Evolutionary conservation across 2,797 vertebrate genomes (phyloP), one percentile per base, ranked within the genome.

Genomic region (Graptemys geographica): DNA sequence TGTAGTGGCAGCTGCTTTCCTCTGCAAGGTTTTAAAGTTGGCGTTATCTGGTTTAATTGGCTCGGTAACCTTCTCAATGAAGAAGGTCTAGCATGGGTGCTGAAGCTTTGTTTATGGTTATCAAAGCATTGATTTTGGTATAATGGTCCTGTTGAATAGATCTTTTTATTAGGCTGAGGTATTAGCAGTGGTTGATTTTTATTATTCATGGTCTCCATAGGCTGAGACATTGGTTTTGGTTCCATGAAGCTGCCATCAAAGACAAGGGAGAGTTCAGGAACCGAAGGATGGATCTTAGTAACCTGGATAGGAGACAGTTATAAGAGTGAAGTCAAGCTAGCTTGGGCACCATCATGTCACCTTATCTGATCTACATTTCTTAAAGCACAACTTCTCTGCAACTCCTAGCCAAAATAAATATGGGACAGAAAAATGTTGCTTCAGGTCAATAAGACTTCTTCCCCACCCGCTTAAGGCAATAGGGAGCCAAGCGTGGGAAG

Each of bases 221-320:
- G 90, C 37, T 96, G 97, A 53, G 96, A 69, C 0, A 21, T 21
- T n/a, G 94, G 94, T 78, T 96, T 98, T 41, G 97, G 95, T 74
- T 98, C 98, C 79, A 92, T 23, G 62, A 99, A 99, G 96, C 98
- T 99, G 91, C 98, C 96, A 92, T 99, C 99, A 78, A 99, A 98
- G 90, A 99, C 98, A 95, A 99, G 97, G 1, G 99, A 99, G 49
- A 99, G 98, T 92, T 99, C 99, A 4, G 99, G 99, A 88, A 99
- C 99, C 3, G 98, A 99, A 25, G 99, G 99, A 84, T 99, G 99
- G 91, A 99, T 98, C 85, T 96, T 98, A 52, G 98, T 98, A 81
- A 98, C 93, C 99, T 99, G 96, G 79, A 97, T 97, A n/a, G 5
- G 16, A 86, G 41, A 86, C n/a, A 94, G n/a, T 95, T 78, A 88